Evolutionary conservation across 2,888 invertebrate species (phyloP), one percentile per base, ranked within the genome.

Genomic region (Hyposoter dolosus): DNA sequence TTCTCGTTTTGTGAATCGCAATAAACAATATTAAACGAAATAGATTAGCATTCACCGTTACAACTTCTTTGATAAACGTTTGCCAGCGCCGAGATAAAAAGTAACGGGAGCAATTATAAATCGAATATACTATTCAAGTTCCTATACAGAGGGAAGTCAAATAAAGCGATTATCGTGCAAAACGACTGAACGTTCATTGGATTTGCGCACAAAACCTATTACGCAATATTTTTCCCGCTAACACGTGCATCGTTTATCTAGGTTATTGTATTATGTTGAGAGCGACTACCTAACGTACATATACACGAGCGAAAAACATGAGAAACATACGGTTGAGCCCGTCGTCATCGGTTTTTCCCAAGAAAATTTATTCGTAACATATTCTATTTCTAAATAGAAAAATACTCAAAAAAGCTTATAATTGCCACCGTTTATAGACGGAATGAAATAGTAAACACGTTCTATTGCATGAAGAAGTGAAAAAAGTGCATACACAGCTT

Each of bases 171-270:
- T 60, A 60, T 17, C 56, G 72, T 35, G 15, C 40, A 35, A 78
- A 78, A 56, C 43, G 35, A 35, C 79, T 47, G 17, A 50, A 60
- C 40, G 47, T 60, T 71, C 23, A 43, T 23, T 45, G 35, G 56
- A 40, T 60, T 81, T 79, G 32, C 63, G 63, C 35, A 63, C 28
- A 45, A 35, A 69, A 82, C n/a, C 17, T 50, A 75, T 74, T 68
- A 75, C 66, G 68, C 68, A 82, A 75, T 65, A 23, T 68, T 68
- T 12, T 68, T 43, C 43, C 56, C 23, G 35, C 50, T 53, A 82
- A 72, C 84, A 81, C 84, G 82, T 82, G 56, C 80, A 86, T 90
- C 89, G 87, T 89, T 89, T 85, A 88, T 89, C 87, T 85, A 84
- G 86, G 86, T 88, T 88, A 89, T 89, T 85, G 89, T 78, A 75